These are phyloP conservation scores for Eilema griseolum DNA, from an alignment of 2,888 invertebrate genomes.

Conservation along the genomic window DNA sequence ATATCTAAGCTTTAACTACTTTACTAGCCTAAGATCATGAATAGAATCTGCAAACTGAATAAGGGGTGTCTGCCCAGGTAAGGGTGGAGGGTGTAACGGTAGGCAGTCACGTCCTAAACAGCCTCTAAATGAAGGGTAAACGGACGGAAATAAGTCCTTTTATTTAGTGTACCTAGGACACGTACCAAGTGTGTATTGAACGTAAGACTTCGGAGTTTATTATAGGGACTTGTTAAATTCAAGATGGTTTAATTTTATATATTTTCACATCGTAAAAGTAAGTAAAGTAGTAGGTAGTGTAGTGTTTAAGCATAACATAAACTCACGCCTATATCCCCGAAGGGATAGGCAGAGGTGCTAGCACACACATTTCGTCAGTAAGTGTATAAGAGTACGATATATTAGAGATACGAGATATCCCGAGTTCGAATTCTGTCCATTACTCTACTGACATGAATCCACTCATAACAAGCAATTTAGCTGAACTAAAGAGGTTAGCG, in stretches of 20 bases:
- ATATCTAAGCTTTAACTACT: conserved; percentile 38
- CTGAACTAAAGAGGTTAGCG: too few relatives aligned
- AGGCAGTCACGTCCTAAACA: conserved; percentile 68
- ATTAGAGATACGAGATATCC: too few relatives aligned
- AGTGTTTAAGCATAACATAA: too few relatives aligned
- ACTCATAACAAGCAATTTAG: too few relatives aligned
- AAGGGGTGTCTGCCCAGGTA: conserved; percentile 53
- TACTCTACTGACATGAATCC: too few relatives aligned
- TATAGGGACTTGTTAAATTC: neutral
- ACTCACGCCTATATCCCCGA: too few relatives aligned
- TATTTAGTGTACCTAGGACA: conserved; percentile 54
- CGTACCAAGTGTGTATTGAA: neutral
- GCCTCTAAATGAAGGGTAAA: conserved; percentile 62
- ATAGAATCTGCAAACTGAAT: conserved; percentile 70
- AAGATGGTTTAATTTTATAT: neutral
- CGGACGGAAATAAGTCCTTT: conserved; percentile 62
- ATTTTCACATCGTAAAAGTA: too few relatives aligned
- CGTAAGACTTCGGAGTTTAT: neutral
- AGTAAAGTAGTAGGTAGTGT: too few relatives aligned
- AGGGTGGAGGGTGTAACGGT: conserved; percentile 59
- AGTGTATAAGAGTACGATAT: too few relatives aligned
- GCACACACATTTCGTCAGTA: too few relatives aligned
- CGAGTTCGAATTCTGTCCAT: too few relatives aligned
- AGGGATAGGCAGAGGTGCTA: too few relatives aligned
- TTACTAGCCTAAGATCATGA: conserved; percentile 44